Percentiles rank a stretch among this genome's conserved stretches.
These are phyloP conservation scores for Neoascia interrupta DNA, from an alignment of 2,888 invertebrate genomes.

Conservation along the genomic window DNA sequence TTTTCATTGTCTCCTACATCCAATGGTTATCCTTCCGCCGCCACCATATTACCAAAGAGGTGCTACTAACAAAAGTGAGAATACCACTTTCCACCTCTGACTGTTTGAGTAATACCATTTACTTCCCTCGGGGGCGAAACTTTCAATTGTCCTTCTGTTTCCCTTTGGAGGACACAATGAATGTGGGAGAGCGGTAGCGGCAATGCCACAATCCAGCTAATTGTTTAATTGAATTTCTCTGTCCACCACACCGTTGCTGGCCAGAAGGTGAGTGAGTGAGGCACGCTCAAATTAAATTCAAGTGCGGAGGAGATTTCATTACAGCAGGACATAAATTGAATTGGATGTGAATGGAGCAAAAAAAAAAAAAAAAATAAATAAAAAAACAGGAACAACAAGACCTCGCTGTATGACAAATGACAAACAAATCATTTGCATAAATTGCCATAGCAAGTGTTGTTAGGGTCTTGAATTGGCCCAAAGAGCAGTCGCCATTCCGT, in stretches of 20 bases:
- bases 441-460: too few relatives aligned
- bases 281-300: neutral
- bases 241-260: neutral
- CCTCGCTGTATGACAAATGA: neutral
- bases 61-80: too few relatives aligned
- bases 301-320: neutral
- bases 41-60: too few relatives aligned
- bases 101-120: neutral
- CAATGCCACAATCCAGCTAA: conserved; percentile 27
- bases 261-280: neutral
- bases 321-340: neutral
- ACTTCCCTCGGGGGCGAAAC: neutral
- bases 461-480: too few relatives aligned
- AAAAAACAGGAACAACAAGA: too few relatives aligned
- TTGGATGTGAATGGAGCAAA: neutral
- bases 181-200: neutral
- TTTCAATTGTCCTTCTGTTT: conserved; percentile 11
- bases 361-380: neutral
- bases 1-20: too few relatives aligned
- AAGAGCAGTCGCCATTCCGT: neutral
- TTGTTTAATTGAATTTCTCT: conserved; percentile 29
- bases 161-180: neutral
- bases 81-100: too few relatives aligned
- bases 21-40: too few relatives aligned
- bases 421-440: neutral